Evolutionary conservation across 2,113 vertebrate species (phyloP).

Genomic region (Gymnocephalus cernua): DNA sequence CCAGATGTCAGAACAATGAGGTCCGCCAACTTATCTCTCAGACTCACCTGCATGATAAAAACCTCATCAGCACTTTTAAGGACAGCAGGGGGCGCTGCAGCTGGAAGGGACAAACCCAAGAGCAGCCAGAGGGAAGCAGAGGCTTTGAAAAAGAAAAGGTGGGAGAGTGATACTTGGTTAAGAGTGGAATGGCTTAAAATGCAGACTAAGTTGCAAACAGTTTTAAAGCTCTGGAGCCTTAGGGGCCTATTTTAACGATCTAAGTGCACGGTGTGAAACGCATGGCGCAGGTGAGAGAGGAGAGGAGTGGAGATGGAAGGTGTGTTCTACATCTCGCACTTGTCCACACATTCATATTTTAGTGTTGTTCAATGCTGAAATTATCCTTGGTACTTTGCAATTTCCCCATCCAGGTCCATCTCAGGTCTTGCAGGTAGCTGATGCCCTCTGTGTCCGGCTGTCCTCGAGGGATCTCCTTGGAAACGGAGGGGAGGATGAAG

Average conservation of each 20-base stretch:
- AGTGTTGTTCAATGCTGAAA: background rate
- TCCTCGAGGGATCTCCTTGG: constrained; percentile 61
- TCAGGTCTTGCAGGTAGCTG: constrained; percentile 72
- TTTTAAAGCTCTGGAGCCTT: no score
- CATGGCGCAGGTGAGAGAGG: no score
- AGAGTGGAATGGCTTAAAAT: background rate
- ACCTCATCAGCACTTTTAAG: background rate
- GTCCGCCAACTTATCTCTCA: constrained; percentile 41
- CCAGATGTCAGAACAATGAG: constrained; percentile 71
- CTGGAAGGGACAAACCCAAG: constrained; percentile 11
- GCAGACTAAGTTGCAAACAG: background rate
- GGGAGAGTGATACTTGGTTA: background rate
- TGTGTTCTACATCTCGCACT: background rate
- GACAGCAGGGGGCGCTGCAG: constrained; percentile 31
- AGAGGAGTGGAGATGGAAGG: constrained; percentile 69
- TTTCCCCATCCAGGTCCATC: constrained; percentile 50
- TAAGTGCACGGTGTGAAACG: no score
- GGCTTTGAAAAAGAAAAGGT: constrained; percentile 41
- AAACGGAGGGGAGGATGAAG: constrained; percentile 27
- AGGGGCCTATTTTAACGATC: no score
- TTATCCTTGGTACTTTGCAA: background rate
- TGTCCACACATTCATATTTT: background rate
- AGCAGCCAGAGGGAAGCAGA: constrained; percentile 14
- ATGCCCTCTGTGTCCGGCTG: constrained; percentile 71
- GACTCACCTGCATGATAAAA: constrained; percentile 14